phyloP scores from a whole-genome alignment of 2,113 vertebrate species.

The Pontoporia blainvillei region DNA sequence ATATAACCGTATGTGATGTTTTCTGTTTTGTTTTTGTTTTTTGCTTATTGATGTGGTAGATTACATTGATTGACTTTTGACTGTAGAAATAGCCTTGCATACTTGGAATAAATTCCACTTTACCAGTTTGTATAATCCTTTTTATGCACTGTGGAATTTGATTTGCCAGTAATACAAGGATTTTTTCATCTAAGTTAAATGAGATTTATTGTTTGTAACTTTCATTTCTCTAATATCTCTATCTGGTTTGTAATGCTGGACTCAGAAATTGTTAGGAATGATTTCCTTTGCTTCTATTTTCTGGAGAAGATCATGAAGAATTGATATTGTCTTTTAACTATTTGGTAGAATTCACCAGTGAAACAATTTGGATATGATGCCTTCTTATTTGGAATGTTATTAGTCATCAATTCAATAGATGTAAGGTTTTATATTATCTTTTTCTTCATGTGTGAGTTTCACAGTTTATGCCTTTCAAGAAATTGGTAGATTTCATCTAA shows the following conservation, averaged over 20 bases:
- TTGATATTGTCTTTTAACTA: neutral
- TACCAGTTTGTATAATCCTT: neutral
- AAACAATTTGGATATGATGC: neutral
- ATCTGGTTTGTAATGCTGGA: neutral
- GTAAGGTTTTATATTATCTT: neutral
- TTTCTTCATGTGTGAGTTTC: neutral
- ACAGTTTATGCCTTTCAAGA: neutral
- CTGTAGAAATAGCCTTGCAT: neutral
- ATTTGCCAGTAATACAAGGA: neutral
- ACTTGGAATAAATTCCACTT: neutral
- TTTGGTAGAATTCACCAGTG: neutral
- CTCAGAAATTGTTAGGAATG: neutral
- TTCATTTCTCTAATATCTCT: neutral
- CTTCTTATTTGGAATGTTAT: neutral
- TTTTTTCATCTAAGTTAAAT: neutral
- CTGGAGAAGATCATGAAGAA: neutral
- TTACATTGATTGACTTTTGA: neutral
- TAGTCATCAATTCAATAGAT: neutral
- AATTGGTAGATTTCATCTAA: neutral
- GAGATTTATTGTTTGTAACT: neutral
- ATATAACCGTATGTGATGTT: neutral
- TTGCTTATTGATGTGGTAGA: neutral
- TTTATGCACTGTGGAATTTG: neutral
- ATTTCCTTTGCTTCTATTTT: neutral
- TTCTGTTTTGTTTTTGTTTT: neutral